Evolutionary conservation across 2,888 invertebrate species (phyloP), one percentile per base, ranked within the genome.

Genomic region (Orthonychiurus folsomi): DNA sequence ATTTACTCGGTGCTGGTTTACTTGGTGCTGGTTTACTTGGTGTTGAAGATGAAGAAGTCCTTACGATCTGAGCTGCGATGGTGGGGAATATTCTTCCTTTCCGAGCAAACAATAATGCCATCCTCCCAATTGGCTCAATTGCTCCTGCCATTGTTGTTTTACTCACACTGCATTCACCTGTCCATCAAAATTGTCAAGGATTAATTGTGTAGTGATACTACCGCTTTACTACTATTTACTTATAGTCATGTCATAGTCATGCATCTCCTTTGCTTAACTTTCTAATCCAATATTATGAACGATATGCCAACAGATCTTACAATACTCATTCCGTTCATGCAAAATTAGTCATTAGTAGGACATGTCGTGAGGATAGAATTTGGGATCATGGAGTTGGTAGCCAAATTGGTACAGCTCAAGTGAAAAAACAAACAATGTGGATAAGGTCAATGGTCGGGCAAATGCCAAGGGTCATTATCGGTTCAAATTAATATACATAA

Each of bases 141-240:
- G 15, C 37, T 37, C 37, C 37, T 37, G 37, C 37, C 37, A 37
- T 37, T 37, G 37, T 37, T 37, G 37, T 37, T 15, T 15, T 37
- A 37, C 37, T 37, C 37, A 37, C 5, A 15, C 5, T 37, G 9
- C 37, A 37, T 37, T 37, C 37, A 37, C 37, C 37, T 37, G 37
- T 37, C 37, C 37, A 37, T 37, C 37, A 37, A 37, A 37, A 37
- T 37, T 9, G 5, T 5, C 37, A 37, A 37, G 37, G 37, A 37
- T 37, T 37, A 37, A 37, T 37, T 37, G 37, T 37, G 37, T 37
- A 37, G 37, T 37, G 37, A 37, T 37, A 37, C 37, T 37, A 37
- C 37, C 37, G 15, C 37, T 37, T 37, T 37, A 37, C 37, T 37
- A 37, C 37, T 9, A 37, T 5, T 37, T 9, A 37, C 5, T 9